These are phyloP conservation scores for Acanthurus tractus DNA, from an alignment of 2,797 vertebrate genomes.

Conservation along the genomic window DNA sequence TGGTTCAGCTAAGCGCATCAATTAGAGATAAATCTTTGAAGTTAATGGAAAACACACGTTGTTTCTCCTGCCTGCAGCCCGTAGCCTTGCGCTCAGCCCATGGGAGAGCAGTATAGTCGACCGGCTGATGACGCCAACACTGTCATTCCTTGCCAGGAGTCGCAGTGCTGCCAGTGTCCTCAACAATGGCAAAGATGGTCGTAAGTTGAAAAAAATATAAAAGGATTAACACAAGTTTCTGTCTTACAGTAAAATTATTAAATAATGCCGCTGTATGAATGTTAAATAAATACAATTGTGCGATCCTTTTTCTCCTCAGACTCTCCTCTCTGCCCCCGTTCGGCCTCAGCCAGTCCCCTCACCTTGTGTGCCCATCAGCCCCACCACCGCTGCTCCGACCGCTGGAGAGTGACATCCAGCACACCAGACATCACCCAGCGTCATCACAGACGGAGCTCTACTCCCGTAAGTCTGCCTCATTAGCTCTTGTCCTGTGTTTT, in stretches of 20 bases:
- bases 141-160: slow-evolving; percentile 96
- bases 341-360: slow-evolving; percentile 93
- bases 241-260: accelerated
- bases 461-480: slow-evolving; percentile 84
- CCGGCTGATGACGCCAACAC: slow-evolving; percentile 96
- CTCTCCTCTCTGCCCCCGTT: slow-evolving; percentile 92
- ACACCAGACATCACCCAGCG: slow-evolving; percentile 90
- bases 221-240: neutral
- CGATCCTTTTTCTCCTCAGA: slow-evolving; percentile 68
- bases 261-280: neutral
- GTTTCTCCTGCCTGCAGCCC: slow-evolving; percentile 80
- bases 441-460: slow-evolving; percentile 86
- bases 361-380: slow-evolving; percentile 89
- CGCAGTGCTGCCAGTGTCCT: slow-evolving; percentile 95
- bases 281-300: neutral
- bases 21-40: neutral
- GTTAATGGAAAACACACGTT: neutral
- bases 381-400: slow-evolving; percentile 91
- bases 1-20: slow-evolving; percentile 11
- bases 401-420: slow-evolving; percentile 89
- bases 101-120: slow-evolving; percentile 99
- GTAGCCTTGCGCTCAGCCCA: slow-evolving; percentile 91
- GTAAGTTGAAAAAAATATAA: slow-evolving; percentile 82
- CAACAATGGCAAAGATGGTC: slow-evolving; percentile 89
- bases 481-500: no score